Conservation (phyloP, 1,140 invertebrate species). For the Lasaia peninsularis region DNA sequence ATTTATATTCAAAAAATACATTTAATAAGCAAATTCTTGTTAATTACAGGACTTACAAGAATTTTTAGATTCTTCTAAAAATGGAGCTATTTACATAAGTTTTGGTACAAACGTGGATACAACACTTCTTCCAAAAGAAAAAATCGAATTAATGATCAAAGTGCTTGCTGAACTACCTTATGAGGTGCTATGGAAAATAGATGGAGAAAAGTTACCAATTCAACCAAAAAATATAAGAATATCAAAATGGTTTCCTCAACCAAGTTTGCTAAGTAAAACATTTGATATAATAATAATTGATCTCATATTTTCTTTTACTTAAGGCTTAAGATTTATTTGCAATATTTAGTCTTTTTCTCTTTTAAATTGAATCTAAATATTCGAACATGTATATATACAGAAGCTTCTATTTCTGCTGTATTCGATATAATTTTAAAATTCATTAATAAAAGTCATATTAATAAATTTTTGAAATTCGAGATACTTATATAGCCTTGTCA, state of each 20-base stretch:
- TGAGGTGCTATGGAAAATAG: slow-evolving; percentile 74
- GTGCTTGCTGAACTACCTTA: slow-evolving; percentile 43
- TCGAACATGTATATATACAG: no score
- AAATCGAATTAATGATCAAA: slow-evolving; percentile 54
- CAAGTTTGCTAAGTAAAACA: slow-evolving; percentile 59
- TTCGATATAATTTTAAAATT: no score
- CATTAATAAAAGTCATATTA: no score
- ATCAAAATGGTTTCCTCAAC: slow-evolving; percentile 76
- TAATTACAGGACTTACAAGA: slow-evolving; percentile 60
- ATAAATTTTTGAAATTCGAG: no score
- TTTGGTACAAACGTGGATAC: slow-evolving; percentile 77
- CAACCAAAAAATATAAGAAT: slow-evolving; percentile 69
- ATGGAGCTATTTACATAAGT: slow-evolving; percentile 80
- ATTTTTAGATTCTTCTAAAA: slow-evolving; percentile 73
- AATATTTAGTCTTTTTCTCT: no score
- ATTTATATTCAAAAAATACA: background rate
- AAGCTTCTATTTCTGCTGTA: no score
- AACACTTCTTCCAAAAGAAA: slow-evolving; percentile 49
- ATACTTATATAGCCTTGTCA: no score
- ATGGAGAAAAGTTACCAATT: slow-evolving; percentile 43
- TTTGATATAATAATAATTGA: no score
- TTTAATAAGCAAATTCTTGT: background rate
- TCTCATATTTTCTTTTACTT: background rate
- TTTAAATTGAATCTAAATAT: no score
- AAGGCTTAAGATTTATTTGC: no score